phyloP scores from a whole-genome alignment of 2,797 vertebrate species.

The Hephaestus fuliginosus region DNA sequence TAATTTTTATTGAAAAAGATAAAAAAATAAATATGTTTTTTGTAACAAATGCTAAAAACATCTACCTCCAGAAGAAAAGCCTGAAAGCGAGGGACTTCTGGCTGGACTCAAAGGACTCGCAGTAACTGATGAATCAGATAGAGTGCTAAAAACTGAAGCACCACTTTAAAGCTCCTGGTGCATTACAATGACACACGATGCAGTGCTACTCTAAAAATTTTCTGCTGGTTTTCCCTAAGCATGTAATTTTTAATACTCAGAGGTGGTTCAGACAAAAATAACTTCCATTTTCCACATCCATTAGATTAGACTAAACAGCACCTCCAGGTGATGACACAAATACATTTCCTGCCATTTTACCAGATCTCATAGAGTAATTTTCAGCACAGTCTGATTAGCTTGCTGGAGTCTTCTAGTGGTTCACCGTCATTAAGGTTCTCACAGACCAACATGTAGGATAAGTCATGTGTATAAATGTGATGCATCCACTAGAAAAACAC shows the following conservation, averaged over 20 bases:
- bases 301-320: conserved; percentile 76
- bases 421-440: conserved; percentile 16
- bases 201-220: conserved; percentile 66
- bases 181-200: conserved; percentile 59
- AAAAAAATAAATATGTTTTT: conserved; percentile 7
- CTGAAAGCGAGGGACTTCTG: conserved; percentile 55
- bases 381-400: conserved; percentile 43
- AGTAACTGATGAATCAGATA: conserved; percentile 71
- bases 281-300: conserved; percentile 71
- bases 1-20: not conserved
- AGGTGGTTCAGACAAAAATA: conserved; percentile 75
- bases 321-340: conserved; percentile 73
- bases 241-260: conserved; percentile 74
- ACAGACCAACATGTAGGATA: not conserved
- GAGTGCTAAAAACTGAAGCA: conserved; percentile 67
- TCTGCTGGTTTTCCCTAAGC: conserved; percentile 69
- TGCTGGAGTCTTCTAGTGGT: conserved; percentile 22
- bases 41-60: conserved; percentile 53
- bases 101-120: conserved; percentile 61
- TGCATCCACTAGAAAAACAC: not conserved
- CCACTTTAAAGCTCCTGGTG: conserved; percentile 68
- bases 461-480: conserved; percentile 14
- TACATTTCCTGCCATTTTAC: conserved; percentile 55
- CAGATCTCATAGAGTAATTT: conserved; percentile 30
- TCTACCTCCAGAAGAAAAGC: conserved; percentile 38